Percentiles rank a stretch among this genome's conserved stretches.
These are phyloP conservation scores for Percina caprodes DNA, from an alignment of 2,113 vertebrate species.

Conservation along the genomic window DNA sequence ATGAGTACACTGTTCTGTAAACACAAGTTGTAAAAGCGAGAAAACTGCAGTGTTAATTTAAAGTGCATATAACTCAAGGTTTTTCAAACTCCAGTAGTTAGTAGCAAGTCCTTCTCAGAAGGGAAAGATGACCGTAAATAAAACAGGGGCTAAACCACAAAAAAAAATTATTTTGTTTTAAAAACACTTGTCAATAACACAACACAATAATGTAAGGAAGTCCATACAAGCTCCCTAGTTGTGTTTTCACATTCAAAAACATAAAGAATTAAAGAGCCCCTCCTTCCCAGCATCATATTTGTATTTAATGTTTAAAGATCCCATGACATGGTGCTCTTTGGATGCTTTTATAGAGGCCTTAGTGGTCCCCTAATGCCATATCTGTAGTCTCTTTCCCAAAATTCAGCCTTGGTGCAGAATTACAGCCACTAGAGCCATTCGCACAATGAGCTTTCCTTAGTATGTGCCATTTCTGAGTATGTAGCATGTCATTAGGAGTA, in stretches of 20 bases:
- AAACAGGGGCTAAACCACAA: slow-evolving; percentile 22
- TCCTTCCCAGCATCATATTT: too few species aligned
- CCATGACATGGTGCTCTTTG: too few species aligned
- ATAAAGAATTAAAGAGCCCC: too few species aligned
- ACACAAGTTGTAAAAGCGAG: slow-evolving; percentile 10
- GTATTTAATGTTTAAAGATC: too few species aligned
- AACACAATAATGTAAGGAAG: background rate
- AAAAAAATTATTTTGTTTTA: slow-evolving; percentile 10
- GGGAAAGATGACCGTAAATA: slow-evolving; percentile 56
- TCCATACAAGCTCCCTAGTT: background rate
- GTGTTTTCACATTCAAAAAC: background rate
- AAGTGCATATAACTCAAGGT: slow-evolving; percentile 56
- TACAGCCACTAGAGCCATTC: too few species aligned
- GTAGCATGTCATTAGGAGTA: too few species aligned
- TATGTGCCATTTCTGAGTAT: too few species aligned
- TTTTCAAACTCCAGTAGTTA: slow-evolving; percentile 33
- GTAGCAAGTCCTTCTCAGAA: slow-evolving; percentile 77
- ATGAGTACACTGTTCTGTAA: background rate
- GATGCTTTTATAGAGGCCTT: too few species aligned
- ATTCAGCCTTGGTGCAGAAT: too few species aligned
- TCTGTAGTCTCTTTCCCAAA: too few species aligned
- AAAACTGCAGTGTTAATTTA: slow-evolving; percentile 43
- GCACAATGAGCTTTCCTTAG: too few species aligned
- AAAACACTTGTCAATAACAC: slow-evolving; percentile 36
- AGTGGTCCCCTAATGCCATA: too few species aligned